These are phyloP conservation scores for Hoplostethus mediterraneus DNA, from an alignment of 2,797 vertebrate genomes.

Conservation along the genomic window DNA sequence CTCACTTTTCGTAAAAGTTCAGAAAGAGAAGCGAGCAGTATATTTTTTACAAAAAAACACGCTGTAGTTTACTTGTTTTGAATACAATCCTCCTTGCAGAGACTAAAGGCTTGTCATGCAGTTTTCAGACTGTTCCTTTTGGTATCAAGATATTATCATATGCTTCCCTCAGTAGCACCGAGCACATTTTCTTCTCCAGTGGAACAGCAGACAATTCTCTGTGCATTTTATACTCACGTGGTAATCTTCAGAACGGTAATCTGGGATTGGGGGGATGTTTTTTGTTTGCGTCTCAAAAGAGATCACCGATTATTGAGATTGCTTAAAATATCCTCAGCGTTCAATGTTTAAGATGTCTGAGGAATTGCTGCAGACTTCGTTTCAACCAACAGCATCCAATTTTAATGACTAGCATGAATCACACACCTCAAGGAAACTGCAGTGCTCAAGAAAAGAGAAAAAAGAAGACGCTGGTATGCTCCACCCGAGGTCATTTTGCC, in stretches of 20 bases:
- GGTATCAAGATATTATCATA: constrained; percentile 4
- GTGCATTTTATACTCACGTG: constrained; percentile 14
- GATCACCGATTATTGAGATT: constrained; percentile 21
- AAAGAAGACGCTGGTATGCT: background rate
- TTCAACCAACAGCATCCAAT: constrained; percentile 42
- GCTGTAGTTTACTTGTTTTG: constrained; percentile 15
- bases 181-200: constrained; percentile 23
- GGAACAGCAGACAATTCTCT: constrained; percentile 1
- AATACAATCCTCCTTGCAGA: constrained; percentile 16
- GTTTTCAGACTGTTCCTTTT: constrained; percentile 25
- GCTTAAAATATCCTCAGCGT: constrained; percentile 34
- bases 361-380: constrained; percentile 39
- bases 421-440: constrained; percentile 49
- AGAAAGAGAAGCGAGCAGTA: constrained; percentile 19
- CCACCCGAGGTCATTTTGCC: background rate
- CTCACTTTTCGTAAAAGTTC: constrained; percentile 27
- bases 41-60: constrained; percentile 1
- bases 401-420: constrained; percentile 42
- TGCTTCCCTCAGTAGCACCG: constrained; percentile 23
- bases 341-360: constrained; percentile 38
- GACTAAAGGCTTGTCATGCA: constrained; percentile 21
- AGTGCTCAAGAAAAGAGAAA: background rate
- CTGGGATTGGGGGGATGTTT: constrained; percentile 39
- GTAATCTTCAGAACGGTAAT: constrained; percentile 2
- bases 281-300: constrained; percentile 42